Evolutionary conservation across 2,797 vertebrate genomes (phyloP).

Genomic region (Parauchenoglanis punctatus): DNA sequence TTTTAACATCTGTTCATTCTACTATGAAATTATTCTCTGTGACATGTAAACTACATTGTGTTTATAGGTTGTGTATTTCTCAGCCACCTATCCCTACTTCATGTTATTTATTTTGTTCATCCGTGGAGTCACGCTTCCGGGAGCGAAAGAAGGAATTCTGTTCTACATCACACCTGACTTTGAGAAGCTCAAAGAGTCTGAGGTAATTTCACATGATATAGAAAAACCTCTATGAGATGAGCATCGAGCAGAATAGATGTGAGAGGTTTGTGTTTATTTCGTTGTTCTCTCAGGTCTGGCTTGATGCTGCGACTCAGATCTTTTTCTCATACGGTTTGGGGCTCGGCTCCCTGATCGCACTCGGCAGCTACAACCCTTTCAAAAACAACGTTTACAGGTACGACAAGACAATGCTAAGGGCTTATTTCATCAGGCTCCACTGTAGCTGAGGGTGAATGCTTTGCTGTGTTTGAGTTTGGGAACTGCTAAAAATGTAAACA

Average conservation of each 20-base stretch:
- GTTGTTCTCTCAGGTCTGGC: constrained; percentile 85
- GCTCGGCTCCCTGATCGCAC: constrained; percentile 93
- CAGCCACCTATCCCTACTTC: constrained; percentile 95
- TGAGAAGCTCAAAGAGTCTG: constrained; percentile 93
- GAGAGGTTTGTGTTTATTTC: neutral
- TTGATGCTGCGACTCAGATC: constrained; percentile 97
- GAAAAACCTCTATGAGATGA: neutral
- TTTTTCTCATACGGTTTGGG: constrained; percentile 98
- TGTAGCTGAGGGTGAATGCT: no score
- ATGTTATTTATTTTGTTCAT: constrained; percentile 97
- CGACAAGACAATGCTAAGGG: constrained; percentile 43
- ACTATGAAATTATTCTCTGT: no score
- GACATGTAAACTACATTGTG: constrained; percentile 6
- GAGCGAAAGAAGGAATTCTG: constrained; percentile 89
- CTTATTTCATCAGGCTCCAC: neutral
- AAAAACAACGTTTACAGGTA: constrained; percentile 99
- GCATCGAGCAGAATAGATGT: neutral
- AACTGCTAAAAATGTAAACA: neutral
- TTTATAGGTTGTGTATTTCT: constrained; percentile 96
- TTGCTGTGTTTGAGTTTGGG: neutral
- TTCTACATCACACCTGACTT: constrained; percentile 97
- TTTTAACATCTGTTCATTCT: neutral
- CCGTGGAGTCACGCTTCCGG: constrained; percentile 93
- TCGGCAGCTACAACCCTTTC: constrained; percentile 98
- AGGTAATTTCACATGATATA: constrained; percentile 77